Evolutionary conservation across 2,888 invertebrate species (phyloP).

Genomic region (Conus canariensis): DNA sequence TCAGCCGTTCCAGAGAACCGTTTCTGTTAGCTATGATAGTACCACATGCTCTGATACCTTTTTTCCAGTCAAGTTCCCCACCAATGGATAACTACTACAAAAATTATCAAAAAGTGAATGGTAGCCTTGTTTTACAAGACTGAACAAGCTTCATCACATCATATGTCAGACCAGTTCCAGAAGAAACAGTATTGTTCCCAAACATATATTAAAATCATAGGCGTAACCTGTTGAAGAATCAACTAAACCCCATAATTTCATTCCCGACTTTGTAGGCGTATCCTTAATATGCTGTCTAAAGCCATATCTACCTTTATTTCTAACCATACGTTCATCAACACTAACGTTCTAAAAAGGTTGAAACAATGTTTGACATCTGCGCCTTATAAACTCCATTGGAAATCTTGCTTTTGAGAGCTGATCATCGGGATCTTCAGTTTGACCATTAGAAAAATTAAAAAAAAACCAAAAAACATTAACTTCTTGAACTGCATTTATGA

Average conservation of each 20-base stretch:
- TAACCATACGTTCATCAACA: conserved; percentile 43
- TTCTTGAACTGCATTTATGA: neutral
- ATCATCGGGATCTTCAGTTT: too few relatives aligned
- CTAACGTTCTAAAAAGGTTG: conserved; percentile 33
- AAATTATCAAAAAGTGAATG: conserved; percentile 38
- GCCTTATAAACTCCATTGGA: conserved; percentile 31
- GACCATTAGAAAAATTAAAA: too few relatives aligned
- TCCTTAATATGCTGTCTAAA: conserved; percentile 36
- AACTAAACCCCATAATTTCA: conserved; percentile 44
- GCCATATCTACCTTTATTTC: conserved; percentile 38
- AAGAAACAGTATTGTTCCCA: conserved; percentile 23
- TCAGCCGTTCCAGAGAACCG: conserved; percentile 34
- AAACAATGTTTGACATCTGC: conserved; percentile 32
- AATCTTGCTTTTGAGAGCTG: conserved; percentile 26
- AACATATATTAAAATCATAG: conserved; percentile 40
- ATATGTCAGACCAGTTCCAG: conserved; percentile 39
- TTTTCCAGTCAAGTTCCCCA: conserved; percentile 27
- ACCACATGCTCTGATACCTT: conserved; percentile 41
- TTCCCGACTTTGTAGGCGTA: conserved; percentile 42
- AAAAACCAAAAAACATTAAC: conserved; percentile 18
- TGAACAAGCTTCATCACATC: conserved; percentile 39
- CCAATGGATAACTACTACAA: conserved; percentile 33
- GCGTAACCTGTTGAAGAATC: conserved; percentile 41
- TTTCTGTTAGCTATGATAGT: conserved; percentile 31
- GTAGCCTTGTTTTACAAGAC: conserved; percentile 14